Conservation (phyloP, 2,888 invertebrate species). For the Disparrhopalites patrizii region DNA sequence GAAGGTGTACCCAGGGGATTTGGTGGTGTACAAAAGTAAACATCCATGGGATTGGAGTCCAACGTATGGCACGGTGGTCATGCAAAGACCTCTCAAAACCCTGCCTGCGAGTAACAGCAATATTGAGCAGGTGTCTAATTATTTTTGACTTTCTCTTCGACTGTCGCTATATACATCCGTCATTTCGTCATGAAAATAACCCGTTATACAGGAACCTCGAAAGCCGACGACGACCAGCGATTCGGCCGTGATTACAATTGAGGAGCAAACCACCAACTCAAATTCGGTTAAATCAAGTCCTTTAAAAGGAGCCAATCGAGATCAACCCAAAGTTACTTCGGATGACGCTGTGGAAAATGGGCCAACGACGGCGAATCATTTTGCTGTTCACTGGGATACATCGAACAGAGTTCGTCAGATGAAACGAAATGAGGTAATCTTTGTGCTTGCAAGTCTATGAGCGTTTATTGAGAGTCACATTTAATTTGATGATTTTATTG, state of each 20-base stretch:
- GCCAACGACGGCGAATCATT: slow-evolving; percentile 15
- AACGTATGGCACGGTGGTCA: slow-evolving; percentile 7
- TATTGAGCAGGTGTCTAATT: too few relatives aligned
- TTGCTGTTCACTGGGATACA: slow-evolving; percentile 39
- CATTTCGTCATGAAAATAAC: too few relatives aligned
- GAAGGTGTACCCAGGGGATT: slow-evolving; percentile 12
- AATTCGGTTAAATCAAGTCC: too few relatives aligned
- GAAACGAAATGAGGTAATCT: slow-evolving; percentile 14
- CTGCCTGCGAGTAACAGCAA: too few relatives aligned
- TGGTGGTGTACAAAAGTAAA: slow-evolving; percentile 9
- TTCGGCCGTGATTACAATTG: slow-evolving; percentile 32
- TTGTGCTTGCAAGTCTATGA: not conserved
- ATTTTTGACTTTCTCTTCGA: too few relatives aligned
- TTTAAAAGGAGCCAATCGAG: too few relatives aligned
- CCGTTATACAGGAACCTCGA: too few relatives aligned
- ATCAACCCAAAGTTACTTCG: not conserved
- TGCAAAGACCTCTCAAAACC: not conserved
- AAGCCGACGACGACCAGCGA: slow-evolving; percentile 3
- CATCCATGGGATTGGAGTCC: slow-evolving; percentile 20
- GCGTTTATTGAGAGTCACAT: not conserved
- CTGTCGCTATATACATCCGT: too few relatives aligned
- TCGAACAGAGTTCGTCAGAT: slow-evolving; percentile 10
- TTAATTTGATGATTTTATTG: not conserved
- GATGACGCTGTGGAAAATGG: not conserved
- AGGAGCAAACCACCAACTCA: slow-evolving; percentile 26